Conservation (phyloP, 2,888 invertebrate genomes). For the Nipponacmea schrenckii region DNA sequence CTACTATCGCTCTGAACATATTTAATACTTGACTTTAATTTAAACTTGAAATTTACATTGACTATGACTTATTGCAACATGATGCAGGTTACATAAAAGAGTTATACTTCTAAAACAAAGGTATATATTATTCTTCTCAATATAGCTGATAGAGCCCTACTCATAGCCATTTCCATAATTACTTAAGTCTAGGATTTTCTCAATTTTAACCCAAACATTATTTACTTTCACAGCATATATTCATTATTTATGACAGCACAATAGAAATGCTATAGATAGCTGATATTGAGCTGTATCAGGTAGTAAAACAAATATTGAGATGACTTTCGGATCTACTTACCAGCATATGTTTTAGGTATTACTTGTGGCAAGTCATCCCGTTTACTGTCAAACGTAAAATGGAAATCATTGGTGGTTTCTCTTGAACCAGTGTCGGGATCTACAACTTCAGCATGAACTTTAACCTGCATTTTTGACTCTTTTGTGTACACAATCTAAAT, state of each 20-base stretch:
- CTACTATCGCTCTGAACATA: background rate
- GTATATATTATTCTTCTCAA: too few species aligned
- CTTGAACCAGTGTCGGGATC: conserved; percentile 73
- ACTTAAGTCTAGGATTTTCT: background rate
- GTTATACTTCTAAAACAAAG: too few species aligned
- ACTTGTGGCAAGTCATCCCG: conserved; percentile 69
- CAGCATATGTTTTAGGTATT: conserved; percentile 77
- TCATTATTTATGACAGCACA: too few species aligned
- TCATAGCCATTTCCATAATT: background rate
- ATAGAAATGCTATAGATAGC: too few species aligned
- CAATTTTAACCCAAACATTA: background rate
- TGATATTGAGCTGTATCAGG: too few species aligned
- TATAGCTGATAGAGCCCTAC: too few species aligned
- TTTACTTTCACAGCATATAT: background rate
- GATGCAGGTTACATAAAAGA: too few species aligned
- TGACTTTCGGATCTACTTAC: conserved; percentile 60
- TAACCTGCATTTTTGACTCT: conserved; percentile 73
- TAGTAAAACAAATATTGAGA: too few species aligned
- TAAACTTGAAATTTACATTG: too few species aligned
- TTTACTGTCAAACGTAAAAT: conserved; percentile 76
- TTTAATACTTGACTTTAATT: background rate
- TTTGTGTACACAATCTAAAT: conserved; percentile 71
- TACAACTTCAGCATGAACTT: conserved; percentile 77
- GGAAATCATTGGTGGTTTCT: conserved; percentile 79
- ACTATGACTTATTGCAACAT: too few species aligned